A percentile compares a stretch with the other conserved stretches of the same genome.
phyloP scores from a whole-genome alignment of 2,113 vertebrate species.

The Cebus imitator region DNA sequence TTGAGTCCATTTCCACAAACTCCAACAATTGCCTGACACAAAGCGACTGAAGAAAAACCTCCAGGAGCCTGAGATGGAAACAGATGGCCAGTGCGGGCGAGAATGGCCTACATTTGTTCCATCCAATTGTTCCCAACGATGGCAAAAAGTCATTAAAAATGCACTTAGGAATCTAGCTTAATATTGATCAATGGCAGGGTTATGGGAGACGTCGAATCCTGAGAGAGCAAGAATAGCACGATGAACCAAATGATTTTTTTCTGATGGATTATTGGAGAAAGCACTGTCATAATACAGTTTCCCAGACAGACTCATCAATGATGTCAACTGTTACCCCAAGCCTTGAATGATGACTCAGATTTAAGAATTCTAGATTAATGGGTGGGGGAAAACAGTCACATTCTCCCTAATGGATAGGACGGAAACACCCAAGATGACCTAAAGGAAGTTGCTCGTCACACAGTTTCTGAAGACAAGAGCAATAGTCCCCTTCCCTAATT shows the following conservation, averaged over 20 bases:
- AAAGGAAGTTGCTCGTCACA: background rate
- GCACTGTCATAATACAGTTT: slow-evolving; percentile 35
- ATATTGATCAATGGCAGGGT: slow-evolving; percentile 37
- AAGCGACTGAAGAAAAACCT: slow-evolving; percentile 8
- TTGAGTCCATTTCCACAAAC: background rate
- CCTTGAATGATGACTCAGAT: background rate
- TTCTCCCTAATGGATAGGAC: background rate
- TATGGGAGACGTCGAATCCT: background rate
- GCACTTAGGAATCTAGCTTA: slow-evolving; percentile 50
- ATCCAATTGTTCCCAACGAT: background rate
- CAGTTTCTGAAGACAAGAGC: background rate
- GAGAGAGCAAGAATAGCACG: background rate
- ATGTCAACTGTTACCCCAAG: background rate
- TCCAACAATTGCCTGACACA: slow-evolving; percentile 29
- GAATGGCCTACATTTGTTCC: slow-evolving; percentile 50
- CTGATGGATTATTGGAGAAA: slow-evolving; percentile 56
- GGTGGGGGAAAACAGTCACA: background rate
- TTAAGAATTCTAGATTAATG: slow-evolving; percentile 49
- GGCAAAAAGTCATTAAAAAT: slow-evolving; percentile 74
- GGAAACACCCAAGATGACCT: background rate
- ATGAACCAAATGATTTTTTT: slow-evolving; percentile 16
- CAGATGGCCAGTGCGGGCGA: slow-evolving; percentile 32
- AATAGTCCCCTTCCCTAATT: background rate
- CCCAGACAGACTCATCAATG: slow-evolving; percentile 42
- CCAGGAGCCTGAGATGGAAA: slow-evolving; percentile 26